These are phyloP conservation scores for Panagrolaimus sp. DNA, from an alignment of 1,140 invertebrate genomes.

Conservation along the genomic window DNA sequence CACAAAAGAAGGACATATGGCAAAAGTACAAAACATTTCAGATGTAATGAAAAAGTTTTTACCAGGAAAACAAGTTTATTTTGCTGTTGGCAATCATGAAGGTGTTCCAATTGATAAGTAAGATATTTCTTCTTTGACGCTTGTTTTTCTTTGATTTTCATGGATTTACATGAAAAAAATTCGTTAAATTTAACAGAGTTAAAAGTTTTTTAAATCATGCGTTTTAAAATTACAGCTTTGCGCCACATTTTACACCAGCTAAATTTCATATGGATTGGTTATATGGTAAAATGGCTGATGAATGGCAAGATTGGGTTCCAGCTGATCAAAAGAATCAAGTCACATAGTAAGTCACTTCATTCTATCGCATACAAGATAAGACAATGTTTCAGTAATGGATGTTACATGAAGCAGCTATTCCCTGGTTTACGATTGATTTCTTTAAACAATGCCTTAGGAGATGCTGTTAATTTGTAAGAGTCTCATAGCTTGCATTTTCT, in stretches of 20 bases:
- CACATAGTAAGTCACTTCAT: slow-evolving; percentile 32
- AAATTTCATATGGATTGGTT: slow-evolving; percentile 52
- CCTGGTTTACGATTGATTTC: slow-evolving; percentile 60
- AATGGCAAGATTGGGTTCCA: slow-evolving; percentile 41
- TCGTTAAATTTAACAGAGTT: too few relatives aligned
- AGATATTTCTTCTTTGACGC: too few relatives aligned
- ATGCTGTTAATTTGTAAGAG: slow-evolving; percentile 56
- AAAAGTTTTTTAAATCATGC: too few relatives aligned
- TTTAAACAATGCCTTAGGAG: slow-evolving; percentile 60
- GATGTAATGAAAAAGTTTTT: slow-evolving; percentile 41
- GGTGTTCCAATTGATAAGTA: slow-evolving; percentile 54
- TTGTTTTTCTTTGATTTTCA: too few relatives aligned
- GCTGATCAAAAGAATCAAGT: slow-evolving; percentile 26
- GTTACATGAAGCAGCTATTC: slow-evolving; percentile 57
- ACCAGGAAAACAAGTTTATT: slow-evolving; percentile 46
- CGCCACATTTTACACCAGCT: slow-evolving; percentile 49
- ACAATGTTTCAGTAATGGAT: slow-evolving; percentile 59
- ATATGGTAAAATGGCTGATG: slow-evolving; percentile 39
- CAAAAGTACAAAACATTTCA: slow-evolving; percentile 31
- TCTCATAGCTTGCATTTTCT: too few relatives aligned
- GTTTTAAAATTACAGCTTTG: slow-evolving; percentile 50
- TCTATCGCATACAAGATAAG: background rate
- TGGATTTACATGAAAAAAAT: too few relatives aligned
- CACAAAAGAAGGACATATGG: slow-evolving; percentile 41
- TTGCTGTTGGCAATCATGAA: slow-evolving; percentile 53